Base-by-base conservation (phyloP, 2,888 invertebrate genomes). In the Scelioninae gen. 1 region DNA sequence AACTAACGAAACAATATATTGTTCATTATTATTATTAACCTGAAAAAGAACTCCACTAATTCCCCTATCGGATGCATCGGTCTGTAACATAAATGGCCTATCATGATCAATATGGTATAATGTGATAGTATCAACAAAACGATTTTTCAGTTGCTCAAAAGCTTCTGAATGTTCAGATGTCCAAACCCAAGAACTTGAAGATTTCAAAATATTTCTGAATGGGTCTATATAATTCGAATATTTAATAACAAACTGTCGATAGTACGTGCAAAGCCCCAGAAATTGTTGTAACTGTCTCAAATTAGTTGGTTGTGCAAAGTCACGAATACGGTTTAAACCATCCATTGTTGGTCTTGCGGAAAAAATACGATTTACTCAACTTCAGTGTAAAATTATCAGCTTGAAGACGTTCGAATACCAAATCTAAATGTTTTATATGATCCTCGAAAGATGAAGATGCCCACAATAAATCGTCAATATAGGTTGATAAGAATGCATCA, bases 341-440 rank as follows among this genome's bases (percentile, higher is more conserved):
- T 34, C 60, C 2, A 65, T 49, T n/a, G 76, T 49, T 13, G 71
- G 53, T 23, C 38, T 10, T 60, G 47, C 53, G 40, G 32, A 78
- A 72, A 80, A 88, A 88, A 23, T 16, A 56, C 7, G 85, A 85
- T 83, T 88, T 88, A 5, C 75, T 81, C n/a, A 88, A 60, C 65
- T 86, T 87, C 0, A 88, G 40, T 0, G 88, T 89, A 23, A 89
- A 78, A 65, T 63, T 84, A 31, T 56, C 69, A 0, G 47, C 34
- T 13, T 23, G 23, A 23, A 23, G 23, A 23, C 23, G 23, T 23
- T 23, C 23, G 23, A 23, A 23, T 23, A 23, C 53, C 4, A 53
- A 2, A 0, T 51, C 49, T 0, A 76, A 3, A 40, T 65, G 49
- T 16, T 66, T 23, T 23, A 23, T 23, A 23, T 23, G 23, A 4